Evolutionary conservation across 2,888 invertebrate species (phyloP), one percentile per base, ranked within the genome.

Genomic region (Oegoconia quadripuncta): DNA sequence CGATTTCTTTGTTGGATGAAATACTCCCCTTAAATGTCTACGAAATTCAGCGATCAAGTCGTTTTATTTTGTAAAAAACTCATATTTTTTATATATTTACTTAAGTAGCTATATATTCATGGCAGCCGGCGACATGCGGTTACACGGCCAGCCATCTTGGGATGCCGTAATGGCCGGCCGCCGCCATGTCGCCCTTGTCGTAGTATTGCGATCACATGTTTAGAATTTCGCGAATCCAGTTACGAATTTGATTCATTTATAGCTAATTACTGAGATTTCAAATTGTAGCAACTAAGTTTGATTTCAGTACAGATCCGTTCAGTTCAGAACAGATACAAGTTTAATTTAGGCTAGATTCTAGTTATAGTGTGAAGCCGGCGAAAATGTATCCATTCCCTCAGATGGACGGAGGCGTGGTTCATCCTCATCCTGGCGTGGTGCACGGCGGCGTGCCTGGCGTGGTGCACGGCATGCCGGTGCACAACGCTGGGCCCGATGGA

Each of bases 391-490:
- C 41, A 31, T 45, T 35, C 45, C 12, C 23, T 20, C 44, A 87
- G 84, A 82, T 86, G 86, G 87, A 87, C 31, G 79, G 80, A 25
- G 74, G 75, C 31, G 69, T 78, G 42, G 78, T 78, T 14, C 80
- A 80, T 46, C 76, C 82, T 8, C 83, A 80, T 42, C 66, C 76
- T 0, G 74, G 76, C 14, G 78, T 76, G 35, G 74, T 75, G 7
- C 77, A 80, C 25, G 77, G 78, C 1, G 74, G 78, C 16, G 71
- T 75, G 2, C 76, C 76, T 1, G 73, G 76, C 2, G 78, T 72
- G n/a, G 77, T 79, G 25, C 83, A 80, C 29, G 76, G 78, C 2
- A 63, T 84, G 76, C 68, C 83, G 9, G 77, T 81, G 17, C 84
- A 84, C 25, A 78, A 81, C 0, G 79, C 74, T 0, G 84, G 84